These are phyloP conservation scores for Pithys albifrons DNA, from an alignment of 2,113 vertebrate species.

Conservation along the genomic window DNA sequence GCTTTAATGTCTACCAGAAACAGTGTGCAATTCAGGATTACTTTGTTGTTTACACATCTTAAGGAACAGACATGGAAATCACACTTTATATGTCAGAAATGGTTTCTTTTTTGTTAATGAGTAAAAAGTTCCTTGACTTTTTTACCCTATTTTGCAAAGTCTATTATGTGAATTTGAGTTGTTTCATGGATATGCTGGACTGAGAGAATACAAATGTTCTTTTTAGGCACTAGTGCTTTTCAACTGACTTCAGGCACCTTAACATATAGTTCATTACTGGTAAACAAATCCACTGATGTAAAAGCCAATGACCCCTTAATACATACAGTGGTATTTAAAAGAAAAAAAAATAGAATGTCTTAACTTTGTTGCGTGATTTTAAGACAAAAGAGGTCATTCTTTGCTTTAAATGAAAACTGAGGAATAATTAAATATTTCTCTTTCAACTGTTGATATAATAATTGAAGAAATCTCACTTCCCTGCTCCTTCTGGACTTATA, in stretches of 20 bases:
- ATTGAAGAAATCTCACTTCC: background rate
- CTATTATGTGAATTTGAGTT: background rate
- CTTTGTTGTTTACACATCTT: conserved; percentile 31
- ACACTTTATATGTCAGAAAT: background rate
- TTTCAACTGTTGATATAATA: background rate
- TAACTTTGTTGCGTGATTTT: background rate
- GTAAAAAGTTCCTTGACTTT: background rate
- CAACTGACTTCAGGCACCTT: background rate
- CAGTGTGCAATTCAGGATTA: background rate
- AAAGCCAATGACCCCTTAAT: background rate
- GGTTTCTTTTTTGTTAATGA: background rate
- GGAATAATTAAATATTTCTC: background rate
- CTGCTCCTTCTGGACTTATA: background rate
- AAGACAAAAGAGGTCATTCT: background rate
- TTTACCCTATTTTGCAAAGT: background rate
- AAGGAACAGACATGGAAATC: background rate
- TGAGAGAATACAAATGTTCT: background rate
- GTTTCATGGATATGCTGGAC: background rate
- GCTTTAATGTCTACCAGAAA: conserved; percentile 29
- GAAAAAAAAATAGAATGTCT: background rate
- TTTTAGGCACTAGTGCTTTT: background rate
- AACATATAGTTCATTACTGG: background rate
- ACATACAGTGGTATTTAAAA: background rate
- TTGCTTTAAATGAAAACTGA: background rate
- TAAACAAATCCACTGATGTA: background rate